Evolutionary conservation across 2,888 invertebrate species (phyloP), one percentile per base, ranked within the genome.

Genomic region (Pharmacophagus antenor): DNA sequence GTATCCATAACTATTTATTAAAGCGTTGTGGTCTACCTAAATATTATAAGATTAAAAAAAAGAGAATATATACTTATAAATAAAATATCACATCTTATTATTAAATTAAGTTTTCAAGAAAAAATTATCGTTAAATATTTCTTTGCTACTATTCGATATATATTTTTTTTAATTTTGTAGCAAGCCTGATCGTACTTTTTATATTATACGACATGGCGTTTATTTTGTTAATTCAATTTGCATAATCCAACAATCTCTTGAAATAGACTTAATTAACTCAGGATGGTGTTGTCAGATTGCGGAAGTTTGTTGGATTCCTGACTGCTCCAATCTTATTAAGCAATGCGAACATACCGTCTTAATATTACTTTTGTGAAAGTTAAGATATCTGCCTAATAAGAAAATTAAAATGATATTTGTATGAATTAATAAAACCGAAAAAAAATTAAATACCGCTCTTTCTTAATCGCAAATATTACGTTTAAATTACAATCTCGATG

Each of bases 241-340:
- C 58, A 41, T 58, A 53, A 53, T 58, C 53, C 53, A 23, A 53
- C 49, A 56, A 56, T 56, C 52, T 58, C 47, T 47, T 37, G 52
- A 47, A 58, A 53, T 58, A 47, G 58, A 58, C 52, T 58, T 58
- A 57, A 57, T 57, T 52, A 58, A 53, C 47, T 48, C 46, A 53
- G 41, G 47, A 53, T 48, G 58, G 52, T 41, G 41, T 53, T 31
- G 47, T 48, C 52, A 21, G 47, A 23, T 53, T 52, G 41, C 20
- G 53, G 25, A 58, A 58, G 53, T 58, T 58, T 53, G 52, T 51
- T 53, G 58, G 52, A 51, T 51, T 51, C 49, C 50, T 44, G 46
- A 52, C 27, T 58, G 21, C 27, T 47, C 51, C 46, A 58, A 51
- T 58, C 46, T n/a, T 37, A 37, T n/a, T 21, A 18, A 37, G 48